Evolutionary conservation across 2,113 vertebrate species (phyloP), one percentile per base, ranked within the genome.

Genomic region (Mirounga angustirostris): DNA sequence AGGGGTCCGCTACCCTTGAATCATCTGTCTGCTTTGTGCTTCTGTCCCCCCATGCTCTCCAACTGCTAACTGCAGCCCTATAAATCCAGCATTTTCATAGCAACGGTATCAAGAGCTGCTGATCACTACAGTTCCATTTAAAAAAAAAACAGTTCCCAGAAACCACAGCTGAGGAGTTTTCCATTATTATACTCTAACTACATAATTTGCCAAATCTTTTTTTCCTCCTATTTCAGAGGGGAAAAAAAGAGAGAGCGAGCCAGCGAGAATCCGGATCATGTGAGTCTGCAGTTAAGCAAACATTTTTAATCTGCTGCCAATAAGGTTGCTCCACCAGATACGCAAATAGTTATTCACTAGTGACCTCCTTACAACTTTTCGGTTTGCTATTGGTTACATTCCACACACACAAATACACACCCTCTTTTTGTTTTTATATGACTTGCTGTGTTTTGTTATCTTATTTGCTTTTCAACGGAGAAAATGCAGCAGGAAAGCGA

Each of bases 81-180:
- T 58, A 71, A 91, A 95, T 15, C 33, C 61, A 33, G 0, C 24
- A 52, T 76, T 94, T 94, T 83, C n/a, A 56, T 7, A 79, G 90
- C 71, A 85, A 96, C 67, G 58, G 40, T 54, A 79, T 59, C 30
- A 69, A 86, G 22, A 15, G 81, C 58, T 74, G 86, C 96, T 84
- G 94, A 97, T 82, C 89, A 58, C 87, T 87, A 83, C 59, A 84
- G 73, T 96, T 95, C 54, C 93, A 73, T 74, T 85, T 91, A 3
- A 59, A 92, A 58, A 92, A 92, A 58, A 97, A 91, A 26, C 89
- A 94, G 86, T 91, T 90, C 80, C 94, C 95, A 97, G 93, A 96
- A 98, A 96, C 97, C 92, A 93, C 79, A 79, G 92, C 92, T 67
- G 84, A 97, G 69, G 90, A 97, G 73, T 92, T 98, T 96, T 97